phyloP scores from a whole-genome alignment of 53 echinoderm and acorn worm genomes.

The Hippasteria phrygiana region DNA sequence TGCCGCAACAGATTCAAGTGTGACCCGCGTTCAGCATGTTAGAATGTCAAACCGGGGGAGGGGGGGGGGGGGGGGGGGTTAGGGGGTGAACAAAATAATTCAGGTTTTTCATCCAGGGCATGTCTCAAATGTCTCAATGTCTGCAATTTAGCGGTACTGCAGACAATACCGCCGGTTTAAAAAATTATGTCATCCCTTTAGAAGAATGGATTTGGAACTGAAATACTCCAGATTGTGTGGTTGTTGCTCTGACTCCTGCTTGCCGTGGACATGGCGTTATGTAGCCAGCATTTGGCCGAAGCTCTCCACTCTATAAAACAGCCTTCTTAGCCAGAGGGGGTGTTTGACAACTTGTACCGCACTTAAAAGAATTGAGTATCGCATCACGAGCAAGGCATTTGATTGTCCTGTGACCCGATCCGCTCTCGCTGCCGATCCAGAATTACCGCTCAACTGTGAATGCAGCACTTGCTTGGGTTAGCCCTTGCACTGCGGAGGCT shows the following conservation, averaged over 20 bases:
- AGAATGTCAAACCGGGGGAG: neutral
- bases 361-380: slow-evolving; percentile 57
- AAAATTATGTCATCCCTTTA: too few relatives aligned
- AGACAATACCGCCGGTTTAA: too few relatives aligned
- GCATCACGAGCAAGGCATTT: slow-evolving; percentile 20
- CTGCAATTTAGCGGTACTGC: too few relatives aligned
- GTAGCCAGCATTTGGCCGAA: too few relatives aligned
- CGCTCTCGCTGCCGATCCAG: slow-evolving; percentile 1
- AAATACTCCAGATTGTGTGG: too few relatives aligned
- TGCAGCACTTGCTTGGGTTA: neutral
- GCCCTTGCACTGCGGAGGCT: neutral
- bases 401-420: slow-evolving; percentile 43
- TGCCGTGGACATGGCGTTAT: too few relatives aligned
- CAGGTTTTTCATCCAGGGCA: too few relatives aligned
- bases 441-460: slow-evolving; percentile 42
- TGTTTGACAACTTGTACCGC: slow-evolving; percentile 39
- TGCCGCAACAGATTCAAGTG: slow-evolving; percentile 26
- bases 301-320: neutral
- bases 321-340: slow-evolving; percentile 37
- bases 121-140: too few relatives aligned
- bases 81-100: neutral
- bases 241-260: too few relatives aligned
- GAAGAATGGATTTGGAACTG: too few relatives aligned
- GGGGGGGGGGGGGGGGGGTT: neutral
- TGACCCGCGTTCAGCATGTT: slow-evolving; percentile 6